phyloP scores from a whole-genome alignment of 2,888 invertebrate species.

The Campoletis raptor region DNA sequence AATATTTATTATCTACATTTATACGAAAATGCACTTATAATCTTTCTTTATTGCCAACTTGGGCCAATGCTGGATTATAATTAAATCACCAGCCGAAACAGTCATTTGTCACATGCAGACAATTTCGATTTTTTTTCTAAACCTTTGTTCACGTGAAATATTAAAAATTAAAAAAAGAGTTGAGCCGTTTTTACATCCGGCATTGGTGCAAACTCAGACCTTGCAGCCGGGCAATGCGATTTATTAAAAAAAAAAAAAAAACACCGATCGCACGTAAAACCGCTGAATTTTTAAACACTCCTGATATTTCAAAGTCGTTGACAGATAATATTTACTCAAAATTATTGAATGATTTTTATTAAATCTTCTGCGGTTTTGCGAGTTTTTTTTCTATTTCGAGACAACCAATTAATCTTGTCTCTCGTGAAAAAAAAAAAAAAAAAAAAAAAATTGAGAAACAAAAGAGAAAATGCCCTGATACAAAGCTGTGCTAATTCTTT shows the following conservation, averaged over 20 bases:
- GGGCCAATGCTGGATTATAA: slow-evolving; percentile 67
- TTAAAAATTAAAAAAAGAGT: background rate
- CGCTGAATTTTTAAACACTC: slow-evolving; percentile 14
- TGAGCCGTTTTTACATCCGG: slow-evolving; percentile 43
- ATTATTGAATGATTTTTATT: background rate
- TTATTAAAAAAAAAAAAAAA: background rate
- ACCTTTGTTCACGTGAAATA: background rate
- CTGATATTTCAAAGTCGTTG: background rate
- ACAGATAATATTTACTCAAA: slow-evolving; percentile 2
- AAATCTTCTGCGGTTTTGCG: slow-evolving; percentile 21
- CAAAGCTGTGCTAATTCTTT: slow-evolving; percentile 39
- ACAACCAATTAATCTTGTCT: background rate
- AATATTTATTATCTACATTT: slow-evolving; percentile 63
- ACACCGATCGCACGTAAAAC: slow-evolving; percentile 35
- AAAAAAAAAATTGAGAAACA: background rate
- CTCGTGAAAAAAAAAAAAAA: background rate
- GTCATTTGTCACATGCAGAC: background rate
- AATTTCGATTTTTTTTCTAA: background rate
- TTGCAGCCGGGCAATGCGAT: slow-evolving; percentile 50
- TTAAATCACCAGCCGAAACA: background rate
- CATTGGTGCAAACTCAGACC: slow-evolving; percentile 61
- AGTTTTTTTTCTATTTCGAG: slow-evolving; percentile 28
- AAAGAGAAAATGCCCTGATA: background rate
- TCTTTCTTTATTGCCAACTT: slow-evolving; percentile 67
- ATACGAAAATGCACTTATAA: slow-evolving; percentile 76